Conservation (phyloP, 2,888 invertebrate species). For the Temnothorax rugatulus region DNA sequence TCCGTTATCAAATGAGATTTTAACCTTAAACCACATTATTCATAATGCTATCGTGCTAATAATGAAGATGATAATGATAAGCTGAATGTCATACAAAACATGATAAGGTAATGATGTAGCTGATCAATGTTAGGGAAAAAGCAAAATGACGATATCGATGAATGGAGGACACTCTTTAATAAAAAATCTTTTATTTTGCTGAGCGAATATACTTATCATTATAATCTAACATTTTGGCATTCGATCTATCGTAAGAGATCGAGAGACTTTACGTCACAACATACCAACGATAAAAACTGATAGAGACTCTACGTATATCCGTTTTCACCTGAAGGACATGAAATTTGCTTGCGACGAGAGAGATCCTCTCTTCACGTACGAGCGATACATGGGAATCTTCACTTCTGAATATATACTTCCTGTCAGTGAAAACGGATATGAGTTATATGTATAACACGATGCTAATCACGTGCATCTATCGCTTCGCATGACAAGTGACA, state of each 20-base stretch:
- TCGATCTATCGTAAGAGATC: not conserved
- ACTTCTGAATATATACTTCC: conserved; percentile 10
- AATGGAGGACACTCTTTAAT: not conserved
- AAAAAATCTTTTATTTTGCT: not conserved
- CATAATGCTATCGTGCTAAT: not conserved
- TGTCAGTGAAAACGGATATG: conserved; percentile 48
- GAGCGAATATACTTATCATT: conserved; percentile 1
- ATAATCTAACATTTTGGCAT: conserved; percentile 24
- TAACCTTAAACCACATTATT: not conserved
- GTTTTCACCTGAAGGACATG: conserved; percentile 16
- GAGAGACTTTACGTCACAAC: conserved; percentile 1
- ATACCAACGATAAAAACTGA: conserved; percentile 37
- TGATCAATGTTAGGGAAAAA: not conserved
- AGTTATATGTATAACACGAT: conserved; percentile 41
- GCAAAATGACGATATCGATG: not conserved
- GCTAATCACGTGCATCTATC: conserved; percentile 63
- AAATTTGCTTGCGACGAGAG: not conserved
- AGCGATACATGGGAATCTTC: not conserved
- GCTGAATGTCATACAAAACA: conserved; percentile 18
- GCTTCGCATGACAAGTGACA: conserved; percentile 52
- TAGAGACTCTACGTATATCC: conserved; percentile 27
- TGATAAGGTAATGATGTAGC: not conserved
- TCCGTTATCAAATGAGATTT: conserved; percentile 36
- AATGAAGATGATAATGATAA: conserved; percentile 28
- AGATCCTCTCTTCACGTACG: not conserved